Conservation (phyloP, 2,888 invertebrate species). For the Coremacera marginata region DNA sequence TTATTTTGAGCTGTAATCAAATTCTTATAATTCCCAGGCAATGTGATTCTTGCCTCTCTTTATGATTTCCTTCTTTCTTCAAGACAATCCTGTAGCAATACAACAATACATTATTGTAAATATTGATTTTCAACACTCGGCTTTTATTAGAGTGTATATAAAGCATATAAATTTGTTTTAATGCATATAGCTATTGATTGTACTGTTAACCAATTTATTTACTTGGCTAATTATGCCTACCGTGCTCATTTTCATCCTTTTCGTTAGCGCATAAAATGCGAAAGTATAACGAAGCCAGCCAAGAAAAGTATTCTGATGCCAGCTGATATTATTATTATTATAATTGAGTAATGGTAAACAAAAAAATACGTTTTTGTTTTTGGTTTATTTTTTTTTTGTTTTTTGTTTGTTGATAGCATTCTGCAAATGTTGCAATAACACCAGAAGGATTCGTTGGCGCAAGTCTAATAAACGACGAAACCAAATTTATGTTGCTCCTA, state of each 20-base stretch:
- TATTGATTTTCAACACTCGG: background rate
- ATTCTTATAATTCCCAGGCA: too few relatives aligned
- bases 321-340: slow-evolving; percentile 34
- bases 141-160: too few relatives aligned
- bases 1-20: too few relatives aligned
- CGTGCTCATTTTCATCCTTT: background rate
- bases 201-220: slow-evolving; percentile 15
- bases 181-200: background rate
- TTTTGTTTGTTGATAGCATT: background rate
- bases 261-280: background rate
- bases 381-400: background rate
- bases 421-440: background rate
- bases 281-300: background rate
- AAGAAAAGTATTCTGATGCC: background rate
- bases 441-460: slow-evolving; percentile 9
- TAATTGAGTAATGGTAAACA: slow-evolving; percentile 4
- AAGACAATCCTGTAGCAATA: too few relatives aligned
- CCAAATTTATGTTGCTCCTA: too few relatives aligned
- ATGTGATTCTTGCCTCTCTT: too few relatives aligned
- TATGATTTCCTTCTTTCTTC: too few relatives aligned
- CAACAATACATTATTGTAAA: background rate
- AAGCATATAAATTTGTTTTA: background rate
- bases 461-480: background rate
- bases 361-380: slow-evolving; percentile 1
- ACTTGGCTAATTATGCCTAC: background rate